Conservation (phyloP, 2,888 invertebrate species). For the Galeruca laticollis region DNA sequence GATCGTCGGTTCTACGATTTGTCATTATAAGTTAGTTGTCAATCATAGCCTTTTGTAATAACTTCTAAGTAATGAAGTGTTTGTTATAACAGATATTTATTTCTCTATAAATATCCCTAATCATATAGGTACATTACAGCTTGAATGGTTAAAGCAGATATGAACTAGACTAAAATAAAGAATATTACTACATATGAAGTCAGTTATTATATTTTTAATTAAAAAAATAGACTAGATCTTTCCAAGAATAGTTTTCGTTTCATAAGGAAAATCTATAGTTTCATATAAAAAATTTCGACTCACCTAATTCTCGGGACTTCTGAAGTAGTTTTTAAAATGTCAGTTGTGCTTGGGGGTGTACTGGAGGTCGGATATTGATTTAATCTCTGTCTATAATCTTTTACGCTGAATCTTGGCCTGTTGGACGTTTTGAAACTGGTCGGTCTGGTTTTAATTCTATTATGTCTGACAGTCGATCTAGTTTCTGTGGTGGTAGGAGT, state of each 20-base stretch:
- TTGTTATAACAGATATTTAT: no score
- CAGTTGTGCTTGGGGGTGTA: conserved; percentile 63
- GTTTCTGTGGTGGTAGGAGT: conserved; percentile 63
- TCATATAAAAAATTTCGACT: background rate
- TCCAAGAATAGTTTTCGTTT: no score
- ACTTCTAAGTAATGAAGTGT: no score
- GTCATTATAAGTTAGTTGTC: no score
- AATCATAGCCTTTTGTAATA: no score
- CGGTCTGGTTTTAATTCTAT: conserved; percentile 61
- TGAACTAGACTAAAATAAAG: background rate
- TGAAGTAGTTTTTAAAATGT: conserved; percentile 40
- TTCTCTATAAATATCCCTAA: no score
- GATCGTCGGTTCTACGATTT: no score
- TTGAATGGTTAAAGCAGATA: no score
- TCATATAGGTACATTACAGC: no score
- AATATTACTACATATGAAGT: background rate
- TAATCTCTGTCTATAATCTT: conserved; percentile 78
- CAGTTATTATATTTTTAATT: background rate
- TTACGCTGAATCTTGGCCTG: conserved; percentile 81
- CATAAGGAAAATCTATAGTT: background rate
- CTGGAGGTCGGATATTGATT: conserved; percentile 70
- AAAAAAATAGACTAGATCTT: background rate
- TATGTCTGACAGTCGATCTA: conserved; percentile 56
- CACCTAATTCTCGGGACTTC: conserved; percentile 44
- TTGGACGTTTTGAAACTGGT: conserved; percentile 71